Base-by-base conservation (phyloP, 2,888 invertebrate species). In the Nomada fucata region DNA sequence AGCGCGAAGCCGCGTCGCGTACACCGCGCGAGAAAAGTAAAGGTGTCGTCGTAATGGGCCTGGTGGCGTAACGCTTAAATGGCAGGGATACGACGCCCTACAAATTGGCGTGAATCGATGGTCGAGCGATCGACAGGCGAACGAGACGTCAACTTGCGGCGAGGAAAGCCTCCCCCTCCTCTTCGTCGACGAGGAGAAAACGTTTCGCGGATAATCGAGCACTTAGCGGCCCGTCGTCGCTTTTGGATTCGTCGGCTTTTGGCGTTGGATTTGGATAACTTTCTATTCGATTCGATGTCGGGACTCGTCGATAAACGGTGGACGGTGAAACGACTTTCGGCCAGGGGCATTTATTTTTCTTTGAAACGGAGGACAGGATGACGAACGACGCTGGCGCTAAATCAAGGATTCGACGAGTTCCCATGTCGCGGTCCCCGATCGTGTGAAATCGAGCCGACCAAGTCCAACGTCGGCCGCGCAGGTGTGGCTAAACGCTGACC, bases 401-500 rank as follows among this genome's bases (percentile, higher is more conserved):
- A 72, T 65, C 71, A 76, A 73, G 67, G 55, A 69, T 57, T 61
- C 59, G 76, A 73, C 71, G 74, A 23, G 64, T 72, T 68, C 70
- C 70, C 15, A 59, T 60, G 52, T 26, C 26, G 63, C 44, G 55
- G 55, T 71, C 55, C 18, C 9, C 61, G 68, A 57, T 60, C 74
- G 57, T 59, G 76, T 83, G 79, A 86, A 83, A 85, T 79, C 73
- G 73, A 69, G 72, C 63, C 55, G 1, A 52, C 63, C 61, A 78
- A 85, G 77, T 79, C 44, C 50, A 36, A 69, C 44, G 57, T 59
- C 61, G 65, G 42, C 69, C 72, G 63, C 52, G 77, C 82, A 86
- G 86, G 88, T 88, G 86, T 79, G 84, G 82, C 79, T 86, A 86
- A 83, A 84, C 84, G 82, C 76, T 82, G 53, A 70, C 15, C 79